phyloP scores from a whole-genome alignment of 2,888 invertebrate species.

The Stenurella melanura region DNA sequence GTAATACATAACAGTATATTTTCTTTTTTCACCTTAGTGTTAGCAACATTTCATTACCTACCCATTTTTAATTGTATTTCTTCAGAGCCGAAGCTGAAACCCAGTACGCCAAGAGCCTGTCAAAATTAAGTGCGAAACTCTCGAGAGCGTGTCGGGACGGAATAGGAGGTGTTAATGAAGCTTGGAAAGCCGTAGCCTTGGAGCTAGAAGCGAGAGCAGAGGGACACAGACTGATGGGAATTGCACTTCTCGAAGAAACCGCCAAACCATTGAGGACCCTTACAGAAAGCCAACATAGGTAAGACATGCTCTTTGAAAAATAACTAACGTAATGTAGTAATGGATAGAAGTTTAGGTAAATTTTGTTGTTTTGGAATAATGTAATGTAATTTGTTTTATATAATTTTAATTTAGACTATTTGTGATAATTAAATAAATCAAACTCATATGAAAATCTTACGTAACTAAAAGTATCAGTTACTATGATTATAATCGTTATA shows the following conservation, averaged over 20 bases:
- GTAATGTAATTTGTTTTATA: too few species aligned
- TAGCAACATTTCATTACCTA: too few species aligned
- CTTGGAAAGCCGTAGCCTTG: conserved; percentile 93
- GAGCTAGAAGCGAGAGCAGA: conserved; percentile 95
- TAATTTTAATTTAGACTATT: too few species aligned
- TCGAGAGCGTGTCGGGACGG: conserved; percentile 88
- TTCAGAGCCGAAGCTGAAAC: conserved; percentile 92
- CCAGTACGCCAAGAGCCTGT: conserved; percentile 91
- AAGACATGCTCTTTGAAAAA: conserved; percentile 5
- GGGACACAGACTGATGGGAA: conserved; percentile 82
- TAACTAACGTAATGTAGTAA: too few species aligned
- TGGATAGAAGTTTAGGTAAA: too few species aligned
- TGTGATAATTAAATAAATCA: too few species aligned
- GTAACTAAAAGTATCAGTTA: too few species aligned
- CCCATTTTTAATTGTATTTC: conserved; percentile 53
- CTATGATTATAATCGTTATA: too few species aligned
- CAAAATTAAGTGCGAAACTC: conserved; percentile 90
- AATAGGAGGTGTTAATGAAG: conserved; percentile 87
- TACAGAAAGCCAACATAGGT: conserved; percentile 80
- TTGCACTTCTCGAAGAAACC: conserved; percentile 88
- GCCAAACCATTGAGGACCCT: conserved; percentile 89
- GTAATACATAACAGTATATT: too few species aligned
- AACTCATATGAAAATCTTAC: too few species aligned
- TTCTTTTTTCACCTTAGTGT: too few species aligned
- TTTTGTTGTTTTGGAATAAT: too few species aligned